Conservation (phyloP, 2,113 vertebrate genomes). For the Neofelis nebulosa region DNA sequence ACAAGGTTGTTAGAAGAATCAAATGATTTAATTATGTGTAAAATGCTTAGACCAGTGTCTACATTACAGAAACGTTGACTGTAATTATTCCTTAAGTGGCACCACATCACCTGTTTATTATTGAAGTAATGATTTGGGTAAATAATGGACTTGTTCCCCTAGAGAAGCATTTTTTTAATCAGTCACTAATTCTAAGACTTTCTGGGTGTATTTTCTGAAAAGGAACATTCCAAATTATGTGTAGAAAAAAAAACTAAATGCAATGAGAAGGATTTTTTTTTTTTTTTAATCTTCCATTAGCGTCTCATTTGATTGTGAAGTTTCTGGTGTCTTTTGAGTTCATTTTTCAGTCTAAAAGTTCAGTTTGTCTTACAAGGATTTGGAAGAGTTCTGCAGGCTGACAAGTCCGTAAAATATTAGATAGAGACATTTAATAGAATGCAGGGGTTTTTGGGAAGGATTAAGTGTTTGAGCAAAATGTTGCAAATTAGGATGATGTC, state of each 20-base stretch:
- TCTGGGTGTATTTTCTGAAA: slow-evolving; percentile 14
- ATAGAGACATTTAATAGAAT: background rate
- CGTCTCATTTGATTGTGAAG: background rate
- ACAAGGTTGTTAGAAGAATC: background rate
- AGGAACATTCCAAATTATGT: background rate
- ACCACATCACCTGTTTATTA: background rate
- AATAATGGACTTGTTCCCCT: background rate
- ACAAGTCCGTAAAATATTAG: background rate
- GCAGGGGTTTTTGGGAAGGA: background rate
- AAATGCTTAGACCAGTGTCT: background rate
- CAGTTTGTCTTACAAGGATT: background rate
- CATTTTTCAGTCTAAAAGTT: background rate
- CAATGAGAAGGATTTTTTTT: background rate
- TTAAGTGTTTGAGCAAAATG: background rate
- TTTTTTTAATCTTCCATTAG: background rate
- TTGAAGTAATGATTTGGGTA: slow-evolving; percentile 22
- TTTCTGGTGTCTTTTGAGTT: background rate
- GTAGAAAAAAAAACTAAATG: background rate
- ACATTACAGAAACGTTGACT: background rate
- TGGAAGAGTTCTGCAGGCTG: background rate
- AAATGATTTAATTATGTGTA: background rate
- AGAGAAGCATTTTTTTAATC: background rate
- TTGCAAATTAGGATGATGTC: background rate
- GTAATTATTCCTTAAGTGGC: slow-evolving; percentile 2
- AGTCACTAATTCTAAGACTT: background rate